A percentile compares a stretch with the other conserved stretches of the same genome.
Conservation (phyloP, 2,888 invertebrate species). For the Ametastegia equiseti region DNA sequence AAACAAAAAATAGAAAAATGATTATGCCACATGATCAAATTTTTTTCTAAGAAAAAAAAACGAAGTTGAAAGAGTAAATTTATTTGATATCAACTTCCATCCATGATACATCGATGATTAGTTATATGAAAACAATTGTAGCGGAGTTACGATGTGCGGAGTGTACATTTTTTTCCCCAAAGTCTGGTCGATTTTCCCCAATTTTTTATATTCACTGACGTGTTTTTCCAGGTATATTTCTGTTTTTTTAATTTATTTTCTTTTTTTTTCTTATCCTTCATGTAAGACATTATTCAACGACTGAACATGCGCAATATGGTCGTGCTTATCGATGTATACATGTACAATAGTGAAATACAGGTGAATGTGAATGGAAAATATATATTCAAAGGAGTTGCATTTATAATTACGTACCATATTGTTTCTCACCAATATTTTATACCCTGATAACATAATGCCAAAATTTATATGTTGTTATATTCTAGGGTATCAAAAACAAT, state of each 20-base stretch:
- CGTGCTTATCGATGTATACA: slow-evolving; percentile 39
- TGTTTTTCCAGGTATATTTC: slow-evolving; percentile 22
- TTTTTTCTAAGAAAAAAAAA: too few relatives aligned
- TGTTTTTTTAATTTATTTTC: background rate
- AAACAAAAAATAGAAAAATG: too few relatives aligned
- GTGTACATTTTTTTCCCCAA: slow-evolving; percentile 14
- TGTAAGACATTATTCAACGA: slow-evolving; percentile 23
- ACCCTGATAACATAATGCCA: background rate
- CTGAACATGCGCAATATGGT: slow-evolving; percentile 36
- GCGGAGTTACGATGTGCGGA: slow-evolving; percentile 18
- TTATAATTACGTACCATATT: background rate
- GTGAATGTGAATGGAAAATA: slow-evolving; percentile 33
- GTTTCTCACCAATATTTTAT: background rate
- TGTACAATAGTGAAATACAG: slow-evolving; percentile 43
- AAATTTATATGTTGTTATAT: background rate
- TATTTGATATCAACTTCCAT: background rate
- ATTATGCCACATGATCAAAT: too few relatives aligned
- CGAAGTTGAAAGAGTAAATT: too few relatives aligned
- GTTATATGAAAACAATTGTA: slow-evolving; percentile 17
- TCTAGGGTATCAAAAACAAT: background rate
- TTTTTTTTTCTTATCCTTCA: background rate
- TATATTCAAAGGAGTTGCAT: slow-evolving; percentile 14
- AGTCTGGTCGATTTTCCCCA: background rate
- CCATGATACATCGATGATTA: background rate
- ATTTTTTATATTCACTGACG: slow-evolving; percentile 34